phyloP scores from a whole-genome alignment of 2,113 vertebrate genomes.

The Erinaceus europaeus region DNA sequence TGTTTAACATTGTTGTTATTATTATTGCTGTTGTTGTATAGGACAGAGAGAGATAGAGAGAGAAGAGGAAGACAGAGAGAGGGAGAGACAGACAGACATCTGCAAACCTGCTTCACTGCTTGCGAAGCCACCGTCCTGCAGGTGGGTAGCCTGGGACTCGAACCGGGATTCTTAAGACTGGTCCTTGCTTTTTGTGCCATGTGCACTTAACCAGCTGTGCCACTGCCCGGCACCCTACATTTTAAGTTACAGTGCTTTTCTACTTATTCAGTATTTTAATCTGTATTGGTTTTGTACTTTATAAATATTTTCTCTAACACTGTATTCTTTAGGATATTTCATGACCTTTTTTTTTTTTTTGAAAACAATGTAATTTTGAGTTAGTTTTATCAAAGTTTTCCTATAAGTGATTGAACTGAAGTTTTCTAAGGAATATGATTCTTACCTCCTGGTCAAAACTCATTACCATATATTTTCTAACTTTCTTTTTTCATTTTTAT shows the following conservation, averaged over 20 bases:
- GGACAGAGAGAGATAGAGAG: too few relatives aligned
- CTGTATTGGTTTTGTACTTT: not conserved
- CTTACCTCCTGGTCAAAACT: not conserved
- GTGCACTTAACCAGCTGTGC: too few relatives aligned
- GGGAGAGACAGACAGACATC: too few relatives aligned
- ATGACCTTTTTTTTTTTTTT: not conserved
- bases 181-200: too few relatives aligned
- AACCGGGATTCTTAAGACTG: too few relatives aligned
- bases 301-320: not conserved
- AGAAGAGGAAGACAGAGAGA: too few relatives aligned
- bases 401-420: not conserved
- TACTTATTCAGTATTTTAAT: not conserved
- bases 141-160: too few relatives aligned
- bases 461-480: not conserved
- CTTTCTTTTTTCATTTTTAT: not conserved
- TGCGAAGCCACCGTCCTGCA: too few relatives aligned
- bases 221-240: too few relatives aligned
- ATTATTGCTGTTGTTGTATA: too few relatives aligned
- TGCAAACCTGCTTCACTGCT: too few relatives aligned
- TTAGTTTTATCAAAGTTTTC: not conserved
- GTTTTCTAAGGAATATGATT: not conserved
- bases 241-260: not conserved
- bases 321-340: not conserved
- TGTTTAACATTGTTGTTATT: too few relatives aligned
- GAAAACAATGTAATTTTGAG: not conserved